phyloP scores from a whole-genome alignment of 2,797 vertebrate genomes.

The Poecilia picta region DNA sequence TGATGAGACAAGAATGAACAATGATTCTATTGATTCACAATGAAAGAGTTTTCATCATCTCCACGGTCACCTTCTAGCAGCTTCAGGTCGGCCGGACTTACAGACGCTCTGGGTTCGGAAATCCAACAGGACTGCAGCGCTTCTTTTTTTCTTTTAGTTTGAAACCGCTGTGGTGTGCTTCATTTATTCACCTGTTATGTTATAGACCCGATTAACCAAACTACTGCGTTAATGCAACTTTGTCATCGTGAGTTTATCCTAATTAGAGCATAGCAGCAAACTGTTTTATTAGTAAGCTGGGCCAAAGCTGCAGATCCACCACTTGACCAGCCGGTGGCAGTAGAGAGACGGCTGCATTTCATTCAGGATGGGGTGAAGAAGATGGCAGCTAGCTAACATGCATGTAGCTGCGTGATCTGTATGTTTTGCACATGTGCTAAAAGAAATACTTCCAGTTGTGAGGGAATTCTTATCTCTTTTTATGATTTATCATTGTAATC shows the following conservation, averaged over 20 bases:
- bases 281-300: background rate
- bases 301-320: background rate
- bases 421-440: background rate
- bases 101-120: conserved; percentile 51
- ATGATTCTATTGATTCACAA: conserved; percentile 62
- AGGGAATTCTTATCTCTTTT: background rate
- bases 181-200: conserved; percentile 11
- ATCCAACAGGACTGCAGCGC: conserved; percentile 52
- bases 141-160: conserved; percentile 57
- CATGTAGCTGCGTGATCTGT: background rate
- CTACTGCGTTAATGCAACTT: background rate
- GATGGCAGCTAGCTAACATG: background rate
- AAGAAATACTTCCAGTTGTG: background rate
- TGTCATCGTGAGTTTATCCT: background rate
- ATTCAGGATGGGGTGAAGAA: background rate
- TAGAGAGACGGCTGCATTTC: background rate
- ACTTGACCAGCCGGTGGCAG: background rate
- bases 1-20: conserved; percentile 70
- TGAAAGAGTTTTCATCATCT: conserved; percentile 33
- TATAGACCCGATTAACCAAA: background rate
- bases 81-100: conserved; percentile 58
- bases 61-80: conserved; percentile 54
- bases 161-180: conserved; percentile 42
- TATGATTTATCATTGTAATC: background rate
- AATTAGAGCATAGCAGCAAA: background rate